Evolutionary conservation across 2,888 invertebrate genomes (phyloP).

Genomic region (Rhodophaea formosa): DNA sequence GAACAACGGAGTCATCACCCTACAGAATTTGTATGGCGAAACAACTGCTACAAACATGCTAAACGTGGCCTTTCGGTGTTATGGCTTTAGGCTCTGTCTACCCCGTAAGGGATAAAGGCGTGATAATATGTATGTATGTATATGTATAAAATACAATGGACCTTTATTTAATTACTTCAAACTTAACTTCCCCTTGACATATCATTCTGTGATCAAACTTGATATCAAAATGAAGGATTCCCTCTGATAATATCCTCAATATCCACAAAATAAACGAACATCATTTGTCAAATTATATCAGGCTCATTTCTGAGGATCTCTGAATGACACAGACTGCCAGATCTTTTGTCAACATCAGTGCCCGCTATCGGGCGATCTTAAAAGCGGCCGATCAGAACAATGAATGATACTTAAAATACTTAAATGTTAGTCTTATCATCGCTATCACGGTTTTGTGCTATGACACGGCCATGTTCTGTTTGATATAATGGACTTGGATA

Average conservation of each 20-base stretch:
- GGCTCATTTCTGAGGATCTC: constrained; percentile 39
- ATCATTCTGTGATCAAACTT: not conserved
- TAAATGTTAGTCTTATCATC: constrained; percentile 70
- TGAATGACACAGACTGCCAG: constrained; percentile 59
- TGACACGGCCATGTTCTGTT: constrained; percentile 7
- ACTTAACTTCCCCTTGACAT: not conserved
- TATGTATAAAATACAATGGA: not conserved
- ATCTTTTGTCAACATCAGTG: constrained; percentile 75
- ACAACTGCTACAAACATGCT: too few relatives aligned
- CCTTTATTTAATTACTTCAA: not conserved
- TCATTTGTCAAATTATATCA: constrained; percentile 12
- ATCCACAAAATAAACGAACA: constrained; percentile 6
- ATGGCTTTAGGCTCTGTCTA: too few relatives aligned
- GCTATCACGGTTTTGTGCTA: constrained; percentile 45
- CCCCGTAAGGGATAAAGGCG: too few relatives aligned
- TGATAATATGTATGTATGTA: too few relatives aligned
- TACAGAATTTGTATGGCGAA: too few relatives aligned
- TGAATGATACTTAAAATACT: constrained; percentile 78
- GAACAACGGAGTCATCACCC: too few relatives aligned
- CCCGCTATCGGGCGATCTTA: constrained; percentile 69
- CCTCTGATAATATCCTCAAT: too few relatives aligned
- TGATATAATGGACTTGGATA: constrained; percentile 3
- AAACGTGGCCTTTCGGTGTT: too few relatives aligned
- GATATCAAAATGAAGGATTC: not conserved
- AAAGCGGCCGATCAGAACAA: constrained; percentile 70